These are phyloP conservation scores for Pycnonotus jocosus DNA, from an alignment of 2,113 vertebrate genomes.

Conservation along the genomic window DNA sequence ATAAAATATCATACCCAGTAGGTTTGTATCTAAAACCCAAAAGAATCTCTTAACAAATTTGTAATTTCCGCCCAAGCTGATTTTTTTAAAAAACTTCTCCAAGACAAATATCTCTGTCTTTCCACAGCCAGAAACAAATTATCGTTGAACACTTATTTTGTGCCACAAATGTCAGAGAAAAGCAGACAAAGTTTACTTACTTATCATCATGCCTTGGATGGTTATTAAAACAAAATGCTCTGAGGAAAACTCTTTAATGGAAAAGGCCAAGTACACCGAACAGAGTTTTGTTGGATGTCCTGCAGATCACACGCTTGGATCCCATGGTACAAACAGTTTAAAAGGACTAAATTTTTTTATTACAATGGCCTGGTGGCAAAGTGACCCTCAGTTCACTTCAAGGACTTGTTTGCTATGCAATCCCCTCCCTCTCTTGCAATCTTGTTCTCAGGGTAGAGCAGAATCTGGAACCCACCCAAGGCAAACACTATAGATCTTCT, in stretches of 20 bases:
- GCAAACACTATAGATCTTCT: not conserved
- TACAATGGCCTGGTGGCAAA: not conserved
- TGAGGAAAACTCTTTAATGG: not conserved
- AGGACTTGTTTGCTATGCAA: not conserved
- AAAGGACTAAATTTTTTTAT: not conserved
- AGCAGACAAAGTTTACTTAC: not conserved
- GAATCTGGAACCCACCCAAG: constrained; percentile 9
- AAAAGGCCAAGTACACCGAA: not conserved
- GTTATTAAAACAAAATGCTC: not conserved
- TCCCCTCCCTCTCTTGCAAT: not conserved
- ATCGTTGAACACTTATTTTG: not conserved
- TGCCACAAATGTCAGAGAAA: not conserved
- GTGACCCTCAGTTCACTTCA: not conserved
- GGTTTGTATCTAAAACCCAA: not conserved
- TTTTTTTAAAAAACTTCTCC: not conserved
- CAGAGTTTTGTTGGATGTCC: not conserved
- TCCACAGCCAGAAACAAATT: not conserved
- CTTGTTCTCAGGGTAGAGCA: not conserved
- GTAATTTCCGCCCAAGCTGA: not conserved
- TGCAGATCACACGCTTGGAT: not conserved
- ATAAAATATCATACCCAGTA: not conserved
- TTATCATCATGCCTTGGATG: not conserved
- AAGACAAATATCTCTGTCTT: not conserved
- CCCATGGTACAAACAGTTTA: not conserved
- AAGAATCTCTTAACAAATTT: not conserved